These are phyloP conservation scores for Daktulosphaira vitifoliae DNA, from an alignment of 1,140 invertebrate species.

Conservation along the genomic window DNA sequence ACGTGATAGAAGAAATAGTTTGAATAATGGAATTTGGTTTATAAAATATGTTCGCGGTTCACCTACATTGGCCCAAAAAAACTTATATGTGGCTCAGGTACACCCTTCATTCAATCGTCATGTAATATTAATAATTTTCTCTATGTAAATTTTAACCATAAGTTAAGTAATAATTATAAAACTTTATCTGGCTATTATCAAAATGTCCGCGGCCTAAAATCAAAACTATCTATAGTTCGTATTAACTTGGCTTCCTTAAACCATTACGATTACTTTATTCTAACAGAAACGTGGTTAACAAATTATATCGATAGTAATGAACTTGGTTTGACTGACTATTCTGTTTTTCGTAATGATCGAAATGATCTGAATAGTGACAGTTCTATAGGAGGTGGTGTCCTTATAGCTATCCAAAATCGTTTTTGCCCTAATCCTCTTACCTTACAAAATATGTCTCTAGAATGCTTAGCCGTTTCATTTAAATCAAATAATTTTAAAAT, in stretches of 20 bases:
- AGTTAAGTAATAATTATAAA: not conserved
- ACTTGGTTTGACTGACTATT: not conserved
- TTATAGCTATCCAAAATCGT: not conserved
- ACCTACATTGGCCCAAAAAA: not conserved
- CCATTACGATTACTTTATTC: conserved; percentile 4
- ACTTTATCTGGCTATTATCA: conserved; percentile 8
- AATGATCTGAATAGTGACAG: not conserved
- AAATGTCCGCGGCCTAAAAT: not conserved
- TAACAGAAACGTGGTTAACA: conserved; percentile 4
- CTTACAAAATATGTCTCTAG: not conserved
- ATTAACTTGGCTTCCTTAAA: not conserved
- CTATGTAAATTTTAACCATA: not conserved
- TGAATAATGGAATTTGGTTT: conserved; percentile 1
- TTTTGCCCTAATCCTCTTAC: not conserved
- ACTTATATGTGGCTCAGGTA: not conserved
- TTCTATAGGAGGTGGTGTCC: not conserved
- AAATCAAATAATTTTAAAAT: not conserved
- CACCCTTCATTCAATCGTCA: no score
- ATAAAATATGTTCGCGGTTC: not conserved
- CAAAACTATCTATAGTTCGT: not conserved
- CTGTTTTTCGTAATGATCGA: not conserved
- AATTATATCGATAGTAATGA: not conserved
- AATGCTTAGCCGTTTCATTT: not conserved
- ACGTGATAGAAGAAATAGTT: not conserved
- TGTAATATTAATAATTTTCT: no score